These are phyloP conservation scores for Brassicogethes aeneus DNA, from an alignment of 2,888 invertebrate species.

Conservation along the genomic window DNA sequence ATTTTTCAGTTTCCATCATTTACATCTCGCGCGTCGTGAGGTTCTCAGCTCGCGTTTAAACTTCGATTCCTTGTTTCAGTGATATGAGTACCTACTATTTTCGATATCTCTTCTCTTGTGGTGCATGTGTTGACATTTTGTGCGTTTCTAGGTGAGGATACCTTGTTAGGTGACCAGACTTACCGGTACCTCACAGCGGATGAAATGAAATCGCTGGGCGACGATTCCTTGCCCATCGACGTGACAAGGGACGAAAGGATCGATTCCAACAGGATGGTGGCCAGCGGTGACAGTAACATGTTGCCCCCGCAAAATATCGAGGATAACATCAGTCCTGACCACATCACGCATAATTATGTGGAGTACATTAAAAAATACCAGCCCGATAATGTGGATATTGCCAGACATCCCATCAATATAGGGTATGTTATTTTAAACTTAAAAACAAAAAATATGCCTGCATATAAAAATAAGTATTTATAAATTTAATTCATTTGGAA, in stretches of 20 bases:
- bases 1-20: not conserved
- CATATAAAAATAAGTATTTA: too few relatives aligned
- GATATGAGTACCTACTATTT: too few relatives aligned
- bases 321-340: constrained; percentile 55
- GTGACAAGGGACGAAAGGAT: constrained; percentile 85
- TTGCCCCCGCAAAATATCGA: constrained; percentile 50
- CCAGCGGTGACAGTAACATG: constrained; percentile 40
- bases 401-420: constrained; percentile 52
- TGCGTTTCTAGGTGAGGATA: constrained; percentile 76
- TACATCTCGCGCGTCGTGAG: not conserved
- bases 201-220: constrained; percentile 91
- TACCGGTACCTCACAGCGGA: constrained; percentile 90
- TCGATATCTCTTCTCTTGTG: too few relatives aligned
- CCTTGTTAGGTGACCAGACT: constrained; percentile 80
- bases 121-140: too few relatives aligned
- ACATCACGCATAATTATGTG: constrained; percentile 43
- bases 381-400: constrained; percentile 49
- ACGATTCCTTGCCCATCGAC: constrained; percentile 88
- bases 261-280: constrained; percentile 55
- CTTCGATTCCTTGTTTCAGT: not conserved
- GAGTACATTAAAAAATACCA: constrained; percentile 47
- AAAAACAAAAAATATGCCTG: not conserved
- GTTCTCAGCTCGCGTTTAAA: not conserved
- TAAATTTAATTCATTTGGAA: too few relatives aligned
- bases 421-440: constrained; percentile 41